Base-by-base conservation (phyloP, 1,140 invertebrate species). In the Aphelenchoides fujianensis region DNA sequence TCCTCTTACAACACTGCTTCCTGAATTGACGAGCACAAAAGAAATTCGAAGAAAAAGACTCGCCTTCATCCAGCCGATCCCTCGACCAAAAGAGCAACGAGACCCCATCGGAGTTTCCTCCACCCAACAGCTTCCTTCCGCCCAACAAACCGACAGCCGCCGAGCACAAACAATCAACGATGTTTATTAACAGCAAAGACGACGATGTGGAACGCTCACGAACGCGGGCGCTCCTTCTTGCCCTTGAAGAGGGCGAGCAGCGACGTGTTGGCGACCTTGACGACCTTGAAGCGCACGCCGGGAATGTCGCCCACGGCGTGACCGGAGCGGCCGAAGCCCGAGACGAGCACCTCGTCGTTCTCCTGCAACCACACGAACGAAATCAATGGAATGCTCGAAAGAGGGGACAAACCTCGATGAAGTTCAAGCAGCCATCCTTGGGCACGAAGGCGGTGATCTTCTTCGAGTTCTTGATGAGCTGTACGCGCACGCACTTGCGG, bases 301-400 rank as follows among this genome's bases (percentile, higher is more conserved):
- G 97, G 97, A 91, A 98, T 98, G 89, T 98, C 97, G 90, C 96
- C 97, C 55, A 99, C 96, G 82, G 97, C 96, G 86, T 99, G 97
- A 90, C 97, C 97, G 87, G 97, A 98, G 86, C 97, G 91, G 89
- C 96, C 97, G 85, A 99, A 99, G 84, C 96, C 97, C 79, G 97
- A 94, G 54, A 99, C 94, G 85, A 98, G 88, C 76, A 99, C 97
- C 90, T 99, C 96, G 79, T 99, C 97, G 87, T 99, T 99, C 88
- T 98, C 97, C 88, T 88, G 75, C 63, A 84, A 83, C 12, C n/a
- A 9, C 12, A n/a, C n/a, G n/a, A n/a, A n/a, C n/a, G n/a, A n/a
- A n/a, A n/a, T n/a, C 16, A 71, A 69, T 16, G n/a, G 67, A 63
- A 2, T 16, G 27, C 2, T 73, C 19, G 28, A 30, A 69, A 3